These are phyloP conservation scores for Scartelaos histophorus DNA, from an alignment of 2,113 vertebrate species.

Conservation along the genomic window DNA sequence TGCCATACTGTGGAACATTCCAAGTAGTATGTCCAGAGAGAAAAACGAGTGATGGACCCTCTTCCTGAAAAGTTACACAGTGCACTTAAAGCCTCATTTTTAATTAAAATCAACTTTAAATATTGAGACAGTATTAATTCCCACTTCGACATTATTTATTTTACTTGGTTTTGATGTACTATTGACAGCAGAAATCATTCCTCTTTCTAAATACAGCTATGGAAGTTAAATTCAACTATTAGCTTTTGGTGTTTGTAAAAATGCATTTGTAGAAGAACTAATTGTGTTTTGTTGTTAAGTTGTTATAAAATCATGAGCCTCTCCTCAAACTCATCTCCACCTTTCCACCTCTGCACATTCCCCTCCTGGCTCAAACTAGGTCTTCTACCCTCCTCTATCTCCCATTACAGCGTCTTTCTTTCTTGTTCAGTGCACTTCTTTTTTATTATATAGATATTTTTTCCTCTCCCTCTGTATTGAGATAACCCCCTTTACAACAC, in stretches of 20 bases:
- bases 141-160: not conserved
- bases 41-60: too few species aligned
- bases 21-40: too few species aligned
- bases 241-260: not conserved
- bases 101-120: not conserved
- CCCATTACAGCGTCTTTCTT: conserved; percentile 42
- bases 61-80: too few species aligned
- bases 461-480: conserved; percentile 44
- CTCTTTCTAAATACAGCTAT: too few species aligned
- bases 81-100: not conserved
- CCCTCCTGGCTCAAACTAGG: conserved; percentile 63
- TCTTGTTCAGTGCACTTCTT: conserved; percentile 47
- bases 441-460: conserved; percentile 55
- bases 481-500: conserved; percentile 48
- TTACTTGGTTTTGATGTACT: not conserved
- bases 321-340: conserved; percentile 54
- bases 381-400: conserved; percentile 45
- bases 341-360: conserved; percentile 63
- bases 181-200: not conserved
- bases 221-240: not conserved
- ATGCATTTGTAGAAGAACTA: not conserved
- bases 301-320: conserved; percentile 39
- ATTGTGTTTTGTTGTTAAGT: not conserved
- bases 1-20: too few species aligned
- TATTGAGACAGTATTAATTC: not conserved